phyloP scores from a whole-genome alignment of 1,140 invertebrate species.

The Drosophila tropicalis region DNA sequence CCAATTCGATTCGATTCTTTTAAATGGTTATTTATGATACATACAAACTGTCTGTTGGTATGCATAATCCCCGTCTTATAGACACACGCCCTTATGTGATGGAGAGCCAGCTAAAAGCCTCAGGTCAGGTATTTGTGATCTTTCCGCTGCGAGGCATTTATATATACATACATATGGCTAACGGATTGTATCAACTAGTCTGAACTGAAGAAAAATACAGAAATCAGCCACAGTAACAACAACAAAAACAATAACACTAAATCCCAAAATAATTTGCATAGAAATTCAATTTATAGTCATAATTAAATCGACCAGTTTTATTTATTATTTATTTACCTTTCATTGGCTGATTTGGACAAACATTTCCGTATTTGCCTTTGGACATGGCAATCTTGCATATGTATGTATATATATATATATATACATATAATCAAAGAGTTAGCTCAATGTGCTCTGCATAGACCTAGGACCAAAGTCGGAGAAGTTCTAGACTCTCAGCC shows the following conservation, averaged over 20 bases:
- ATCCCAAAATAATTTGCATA: constrained; percentile 64
- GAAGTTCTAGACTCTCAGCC: constrained; percentile 1
- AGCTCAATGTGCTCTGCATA: constrained; percentile 1
- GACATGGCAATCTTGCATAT: neutral
- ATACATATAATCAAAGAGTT: neutral
- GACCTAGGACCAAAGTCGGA: constrained; percentile 25
- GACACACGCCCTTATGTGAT: constrained; percentile 53
- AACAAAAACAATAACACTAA: constrained; percentile 22
- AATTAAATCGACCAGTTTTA: constrained; percentile 79
- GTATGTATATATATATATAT: constrained; percentile 17
- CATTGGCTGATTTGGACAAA: constrained; percentile 32
- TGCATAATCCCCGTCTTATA: constrained; percentile 63
- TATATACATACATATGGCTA: constrained; percentile 20
- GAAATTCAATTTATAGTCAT: constrained; percentile 70
- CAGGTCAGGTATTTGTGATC: constrained; percentile 38
- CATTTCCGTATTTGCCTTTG: constrained; percentile 63
- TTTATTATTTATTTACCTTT: constrained; percentile 71
- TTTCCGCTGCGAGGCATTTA: constrained; percentile 42
- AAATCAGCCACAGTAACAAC: constrained; percentile 34
- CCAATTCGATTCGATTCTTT: neutral
- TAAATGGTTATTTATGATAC: constrained; percentile 11
- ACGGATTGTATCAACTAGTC: constrained; percentile 34
- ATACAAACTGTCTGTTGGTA: neutral
- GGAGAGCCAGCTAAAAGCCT: constrained; percentile 22
- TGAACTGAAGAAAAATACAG: neutral